phyloP scores from a whole-genome alignment of 2,888 invertebrate species.

The Catocala sponsa region DNA sequence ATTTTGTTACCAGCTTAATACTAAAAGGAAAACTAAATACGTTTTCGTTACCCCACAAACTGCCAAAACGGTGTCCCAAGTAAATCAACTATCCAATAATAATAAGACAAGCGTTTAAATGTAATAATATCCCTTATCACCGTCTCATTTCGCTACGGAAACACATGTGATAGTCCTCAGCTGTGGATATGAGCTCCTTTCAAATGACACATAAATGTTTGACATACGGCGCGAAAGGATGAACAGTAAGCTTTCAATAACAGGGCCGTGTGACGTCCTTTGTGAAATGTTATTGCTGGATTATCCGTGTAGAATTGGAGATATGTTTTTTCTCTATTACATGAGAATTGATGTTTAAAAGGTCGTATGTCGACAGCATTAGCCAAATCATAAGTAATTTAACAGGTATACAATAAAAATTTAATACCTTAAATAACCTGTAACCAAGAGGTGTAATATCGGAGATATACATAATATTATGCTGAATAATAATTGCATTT shows the following conservation, averaged over 20 bases:
- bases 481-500: too few relatives aligned
- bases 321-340: too few relatives aligned
- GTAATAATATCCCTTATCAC: slow-evolving; percentile 62
- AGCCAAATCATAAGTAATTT: too few relatives aligned
- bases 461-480: too few relatives aligned
- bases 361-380: too few relatives aligned
- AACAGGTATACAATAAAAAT: too few relatives aligned
- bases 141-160: slow-evolving; percentile 55
- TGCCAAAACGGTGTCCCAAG: slow-evolving; percentile 1
- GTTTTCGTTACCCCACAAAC: not conserved
- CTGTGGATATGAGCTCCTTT: slow-evolving; percentile 61
- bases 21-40: too few relatives aligned
- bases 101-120: slow-evolving; percentile 53
- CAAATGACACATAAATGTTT: slow-evolving; percentile 50
- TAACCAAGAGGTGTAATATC: too few relatives aligned
- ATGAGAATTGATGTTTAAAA: too few relatives aligned
- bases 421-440: too few relatives aligned
- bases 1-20: too few relatives aligned
- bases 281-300: not conserved
- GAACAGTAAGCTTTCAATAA: slow-evolving; percentile 11
- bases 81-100: slow-evolving; percentile 26
- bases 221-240: slow-evolving; percentile 30
- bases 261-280: not conserved
- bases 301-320: not conserved
- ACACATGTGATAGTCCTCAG: slow-evolving; percentile 34